Base-by-base conservation (phyloP, 2,113 vertebrate genomes). In the Numida meleagris region DNA sequence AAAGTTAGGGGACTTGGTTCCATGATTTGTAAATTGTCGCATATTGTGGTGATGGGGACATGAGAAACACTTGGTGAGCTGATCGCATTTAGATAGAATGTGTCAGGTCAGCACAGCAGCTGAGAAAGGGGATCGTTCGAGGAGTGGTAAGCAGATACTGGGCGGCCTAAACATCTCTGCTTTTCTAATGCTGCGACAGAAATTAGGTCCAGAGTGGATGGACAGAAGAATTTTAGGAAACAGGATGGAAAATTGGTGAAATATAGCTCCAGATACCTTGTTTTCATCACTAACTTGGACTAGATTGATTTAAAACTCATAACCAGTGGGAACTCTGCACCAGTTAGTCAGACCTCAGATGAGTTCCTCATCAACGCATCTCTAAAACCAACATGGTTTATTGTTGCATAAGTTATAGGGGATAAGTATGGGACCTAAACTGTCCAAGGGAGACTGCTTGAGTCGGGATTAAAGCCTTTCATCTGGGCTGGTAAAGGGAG, bases 81-180 rank as follows among this genome's bases (percentile, higher is more conserved):
- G 12, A 38, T 11, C 0, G 0, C 16, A 2, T 88, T 77, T 74
- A 38, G 31, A 42, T 18, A 58, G 58, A 82, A 65, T 14, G 34
- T 11, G 3, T 58, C n/a, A 9, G 12, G 42, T 84, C 70, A 81
- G 27, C n/a, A 3, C 5, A n/a, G 42, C 36, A 40, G 68, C 58
- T 73, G 67, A 21, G 29, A n/a, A 55, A 61, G 45, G 19, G 42
- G 11, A 85, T 57, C 45, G 53, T 66, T 40, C 31, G 40, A 46
- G 13, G 51, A 63, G 38, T 5, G 6, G 10, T 16, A n/a, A 72
- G 14, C 62, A 74, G 46, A 50, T 82, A 29, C 1, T 14, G 14
- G 24, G 12, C 58, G 34, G 9, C 31, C 58, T 77, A 13, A 78
- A 84, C 34, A 27, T 48, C 31, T 50, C 45, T 53, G 24, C 29